These are phyloP conservation scores for Proales similis DNA, from an alignment of 1,140 invertebrate genomes.

Conservation along the genomic window DNA sequence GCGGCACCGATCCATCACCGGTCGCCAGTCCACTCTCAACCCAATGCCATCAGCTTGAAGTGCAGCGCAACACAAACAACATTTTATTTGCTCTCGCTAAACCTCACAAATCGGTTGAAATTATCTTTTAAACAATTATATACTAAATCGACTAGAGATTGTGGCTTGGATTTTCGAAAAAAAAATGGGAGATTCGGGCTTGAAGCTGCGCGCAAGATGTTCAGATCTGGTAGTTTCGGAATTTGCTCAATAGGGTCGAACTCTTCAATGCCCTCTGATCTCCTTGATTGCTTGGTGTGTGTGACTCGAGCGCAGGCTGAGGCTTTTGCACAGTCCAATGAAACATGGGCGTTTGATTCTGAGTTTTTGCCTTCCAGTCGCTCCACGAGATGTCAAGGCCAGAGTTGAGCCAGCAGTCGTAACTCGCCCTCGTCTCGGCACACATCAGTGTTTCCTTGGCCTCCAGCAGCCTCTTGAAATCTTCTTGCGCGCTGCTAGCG, in stretches of 20 bases:
- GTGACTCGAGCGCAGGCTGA: slow-evolving; percentile 11
- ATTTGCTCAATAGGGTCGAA: not conserved
- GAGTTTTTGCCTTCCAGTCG: slow-evolving; percentile 15
- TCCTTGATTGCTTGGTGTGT: not conserved
- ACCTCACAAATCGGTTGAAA: too few relatives aligned
- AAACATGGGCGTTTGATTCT: slow-evolving; percentile 17
- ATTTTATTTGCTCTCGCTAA: too few relatives aligned
- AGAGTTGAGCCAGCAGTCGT: slow-evolving; percentile 16
- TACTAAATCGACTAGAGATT: too few relatives aligned
- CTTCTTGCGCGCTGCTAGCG: slow-evolving; percentile 1
- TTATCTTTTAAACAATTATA: too few relatives aligned
- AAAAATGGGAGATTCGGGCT: too few relatives aligned
- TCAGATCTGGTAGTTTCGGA: not conserved
- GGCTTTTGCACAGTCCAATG: slow-evolving; percentile 21
- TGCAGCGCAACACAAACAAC: too few relatives aligned
- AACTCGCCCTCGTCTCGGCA: slow-evolving; percentile 17
- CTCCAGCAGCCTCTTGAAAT: slow-evolving; percentile 23
- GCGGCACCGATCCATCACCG: too few relatives aligned
- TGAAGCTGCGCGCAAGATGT: too few relatives aligned
- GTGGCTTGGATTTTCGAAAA: too few relatives aligned
- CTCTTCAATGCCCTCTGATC: not conserved
- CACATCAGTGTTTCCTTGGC: slow-evolving; percentile 21
- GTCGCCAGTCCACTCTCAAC: too few relatives aligned
- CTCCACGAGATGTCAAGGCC: slow-evolving; percentile 24
- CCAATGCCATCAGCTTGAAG: too few relatives aligned